Percentiles rank a stretch among this genome's conserved stretches.
Conservation (phyloP, 1,140 invertebrate genomes). For the Harpegnathos saltator region DNA sequence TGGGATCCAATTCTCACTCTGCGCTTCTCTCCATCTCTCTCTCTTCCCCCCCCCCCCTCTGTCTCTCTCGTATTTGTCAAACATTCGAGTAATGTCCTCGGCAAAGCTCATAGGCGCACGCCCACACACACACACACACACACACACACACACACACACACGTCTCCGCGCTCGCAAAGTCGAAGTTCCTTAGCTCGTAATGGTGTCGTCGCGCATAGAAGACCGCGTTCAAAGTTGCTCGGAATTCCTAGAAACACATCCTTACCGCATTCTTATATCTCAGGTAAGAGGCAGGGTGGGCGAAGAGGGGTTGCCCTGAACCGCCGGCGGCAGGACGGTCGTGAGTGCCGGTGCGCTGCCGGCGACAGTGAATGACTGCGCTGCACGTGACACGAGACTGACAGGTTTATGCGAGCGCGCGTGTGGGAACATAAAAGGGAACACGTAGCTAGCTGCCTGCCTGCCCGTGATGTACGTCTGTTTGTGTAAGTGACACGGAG, state of each 20-base stretch:
- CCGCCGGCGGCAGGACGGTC: slow-evolving; percentile 71
- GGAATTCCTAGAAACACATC: slow-evolving; percentile 59
- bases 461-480: slow-evolving; percentile 85
- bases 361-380: slow-evolving; percentile 85
- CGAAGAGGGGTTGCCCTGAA: slow-evolving; percentile 63
- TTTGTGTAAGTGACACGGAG: slow-evolving; percentile 86
- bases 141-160: not conserved
- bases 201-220: not conserved
- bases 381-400: slow-evolving; percentile 85
- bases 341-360: slow-evolving; percentile 81
- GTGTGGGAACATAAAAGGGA: slow-evolving; percentile 86
- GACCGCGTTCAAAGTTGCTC: not conserved
- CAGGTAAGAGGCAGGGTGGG: slow-evolving; percentile 22
- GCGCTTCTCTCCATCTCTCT: no score
- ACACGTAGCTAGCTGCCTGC: slow-evolving; percentile 81
- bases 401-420: slow-evolving; percentile 85
- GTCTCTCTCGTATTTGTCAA: not conserved
- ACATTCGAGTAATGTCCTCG: not conserved
- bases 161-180: not conserved
- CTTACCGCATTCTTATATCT: slow-evolving; percentile 67
- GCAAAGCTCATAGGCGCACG: not conserved
- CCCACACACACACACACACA: not conserved
- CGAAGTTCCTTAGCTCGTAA: not conserved
- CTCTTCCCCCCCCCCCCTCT: no score
- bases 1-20: not conserved